phyloP scores from a whole-genome alignment of 2,888 invertebrate species.

The Agrotis ipsilon region DNA sequence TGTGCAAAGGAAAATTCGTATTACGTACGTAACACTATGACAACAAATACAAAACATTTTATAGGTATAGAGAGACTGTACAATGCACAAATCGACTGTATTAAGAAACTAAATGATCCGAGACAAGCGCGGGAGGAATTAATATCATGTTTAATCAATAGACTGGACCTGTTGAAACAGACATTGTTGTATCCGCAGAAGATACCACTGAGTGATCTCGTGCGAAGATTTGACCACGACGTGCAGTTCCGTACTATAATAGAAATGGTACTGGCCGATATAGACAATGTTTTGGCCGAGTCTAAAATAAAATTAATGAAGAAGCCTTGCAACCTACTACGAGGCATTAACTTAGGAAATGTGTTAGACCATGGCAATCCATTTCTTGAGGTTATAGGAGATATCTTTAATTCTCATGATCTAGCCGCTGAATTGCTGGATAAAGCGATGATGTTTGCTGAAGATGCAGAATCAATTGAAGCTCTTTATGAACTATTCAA shows the following conservation, averaged over 20 bases:
- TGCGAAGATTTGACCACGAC: slow-evolving; percentile 22
- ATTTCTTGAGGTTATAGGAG: slow-evolving; percentile 35
- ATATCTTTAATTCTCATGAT: slow-evolving; percentile 30
- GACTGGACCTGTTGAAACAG: slow-evolving; percentile 16
- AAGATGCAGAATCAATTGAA: slow-evolving; percentile 19
- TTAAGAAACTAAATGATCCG: background rate
- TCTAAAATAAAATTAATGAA: slow-evolving; percentile 26
- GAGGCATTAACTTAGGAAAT: slow-evolving; percentile 27
- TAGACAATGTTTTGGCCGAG: slow-evolving; percentile 23
- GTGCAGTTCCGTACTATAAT: slow-evolving; percentile 17
- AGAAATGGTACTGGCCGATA: slow-evolving; percentile 37
- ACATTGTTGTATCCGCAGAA: slow-evolving; percentile 15
- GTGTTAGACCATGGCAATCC: slow-evolving; percentile 48
- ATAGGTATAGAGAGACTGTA: background rate
- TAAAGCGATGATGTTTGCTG: slow-evolving; percentile 25
- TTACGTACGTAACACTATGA: no score
- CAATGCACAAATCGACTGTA: no score
- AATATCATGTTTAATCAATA: slow-evolving; percentile 11
- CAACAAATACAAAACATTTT: no score
- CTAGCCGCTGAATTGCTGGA: slow-evolving; percentile 15
- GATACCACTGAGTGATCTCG: background rate
- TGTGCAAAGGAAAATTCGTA: no score
- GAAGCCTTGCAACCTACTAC: slow-evolving; percentile 20
- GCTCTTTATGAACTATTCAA: slow-evolving; percentile 26
- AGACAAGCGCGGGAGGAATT: slow-evolving; percentile 2